Conservation (phyloP, 2,113 vertebrate species). For the Paralichthys olivaceus region DNA sequence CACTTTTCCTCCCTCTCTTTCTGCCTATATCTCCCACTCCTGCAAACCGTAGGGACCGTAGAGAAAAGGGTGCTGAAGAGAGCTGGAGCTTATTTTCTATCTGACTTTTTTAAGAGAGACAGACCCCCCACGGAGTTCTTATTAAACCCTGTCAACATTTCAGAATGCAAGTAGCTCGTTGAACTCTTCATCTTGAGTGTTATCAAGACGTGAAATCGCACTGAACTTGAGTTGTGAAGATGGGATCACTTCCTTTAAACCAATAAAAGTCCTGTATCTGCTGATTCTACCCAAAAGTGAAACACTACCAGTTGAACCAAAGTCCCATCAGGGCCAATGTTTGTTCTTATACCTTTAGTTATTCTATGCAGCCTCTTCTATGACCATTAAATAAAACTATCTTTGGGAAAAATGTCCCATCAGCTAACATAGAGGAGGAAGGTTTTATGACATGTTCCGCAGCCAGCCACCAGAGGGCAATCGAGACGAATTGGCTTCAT, state of each 20-base stretch:
- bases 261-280: neutral
- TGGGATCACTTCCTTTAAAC: neutral
- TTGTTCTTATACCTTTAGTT: no score
- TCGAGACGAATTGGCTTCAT: no score
- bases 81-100: neutral
- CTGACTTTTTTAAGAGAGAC: neutral
- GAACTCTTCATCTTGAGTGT: no score
- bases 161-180: neutral
- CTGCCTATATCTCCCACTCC: slow-evolving; percentile 1
- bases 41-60: neutral
- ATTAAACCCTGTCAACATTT: neutral
- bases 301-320: no score
- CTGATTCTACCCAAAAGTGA: neutral
- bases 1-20: slow-evolving; percentile 53
- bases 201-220: neutral
- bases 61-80: slow-evolving; percentile 1
- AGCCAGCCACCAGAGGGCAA: no score
- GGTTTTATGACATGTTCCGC: no score
- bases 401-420: no score
- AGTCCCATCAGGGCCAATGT: no score
- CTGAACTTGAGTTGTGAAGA: neutral
- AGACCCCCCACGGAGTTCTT: neutral
- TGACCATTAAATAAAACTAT: no score
- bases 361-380: no score
- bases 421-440: no score